Conservation (phyloP, 1,140 invertebrate species). For the Pogonognathellus flavescens region DNA sequence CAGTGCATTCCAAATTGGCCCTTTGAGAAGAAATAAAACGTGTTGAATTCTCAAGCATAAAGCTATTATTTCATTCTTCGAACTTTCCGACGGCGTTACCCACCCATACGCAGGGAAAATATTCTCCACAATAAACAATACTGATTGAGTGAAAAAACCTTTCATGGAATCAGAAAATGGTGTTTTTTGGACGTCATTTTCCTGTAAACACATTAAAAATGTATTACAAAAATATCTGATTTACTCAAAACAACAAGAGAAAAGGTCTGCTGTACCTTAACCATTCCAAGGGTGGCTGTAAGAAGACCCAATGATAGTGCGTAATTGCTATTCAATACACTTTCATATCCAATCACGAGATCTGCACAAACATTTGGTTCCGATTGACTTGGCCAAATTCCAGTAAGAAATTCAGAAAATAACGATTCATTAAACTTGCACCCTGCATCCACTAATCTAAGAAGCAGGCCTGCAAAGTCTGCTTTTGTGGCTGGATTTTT, state of each 20-base stretch:
- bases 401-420: conserved; percentile 9
- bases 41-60: conserved; percentile 48
- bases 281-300: neutral
- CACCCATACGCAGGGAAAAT: conserved; percentile 56
- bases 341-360: conserved; percentile 59
- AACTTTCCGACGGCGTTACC: conserved; percentile 14
- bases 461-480: conserved; percentile 5
- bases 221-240: neutral
- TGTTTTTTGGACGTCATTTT: neutral
- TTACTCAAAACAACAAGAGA: neutral
- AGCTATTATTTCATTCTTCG: conserved; percentile 41
- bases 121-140: conserved; percentile 62
- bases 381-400: conserved; percentile 47
- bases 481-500: neutral
- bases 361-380: conserved; percentile 34
- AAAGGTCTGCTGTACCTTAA: conserved; percentile 1
- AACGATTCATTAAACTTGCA: conserved; percentile 38
- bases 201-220: neutral
- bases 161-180: conserved; percentile 21
- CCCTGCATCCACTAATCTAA: conserved; percentile 30
- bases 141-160: conserved; percentile 48
- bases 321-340: conserved; percentile 32
- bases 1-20: neutral
- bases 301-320: neutral
- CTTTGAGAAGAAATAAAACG: neutral